These are phyloP conservation scores for Dicerorhinus sumatrensis DNA, from an alignment of 2,113 vertebrate genomes.

Conservation along the genomic window DNA sequence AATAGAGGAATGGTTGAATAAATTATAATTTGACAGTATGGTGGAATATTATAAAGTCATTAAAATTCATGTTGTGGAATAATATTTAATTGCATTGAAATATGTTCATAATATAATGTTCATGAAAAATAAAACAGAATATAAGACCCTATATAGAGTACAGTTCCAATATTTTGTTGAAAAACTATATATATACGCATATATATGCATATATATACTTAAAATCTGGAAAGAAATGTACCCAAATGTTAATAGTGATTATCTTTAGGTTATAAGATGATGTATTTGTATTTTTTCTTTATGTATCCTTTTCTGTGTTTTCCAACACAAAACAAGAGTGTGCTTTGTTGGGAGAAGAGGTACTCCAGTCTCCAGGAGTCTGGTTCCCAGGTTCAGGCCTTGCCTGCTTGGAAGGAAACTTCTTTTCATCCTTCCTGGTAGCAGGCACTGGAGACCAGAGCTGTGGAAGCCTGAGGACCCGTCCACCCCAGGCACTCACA, in stretches of 20 bases:
- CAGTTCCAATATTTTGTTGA: background rate
- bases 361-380: background rate
- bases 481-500: background rate
- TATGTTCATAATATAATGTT: background rate
- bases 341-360: background rate
- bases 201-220: background rate
- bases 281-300: background rate
- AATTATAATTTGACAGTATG: background rate
- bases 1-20: background rate
- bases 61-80: background rate
- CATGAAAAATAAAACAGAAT: background rate
- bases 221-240: background rate
- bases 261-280: background rate
- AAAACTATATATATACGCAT: background rate
- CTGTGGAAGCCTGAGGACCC: background rate
- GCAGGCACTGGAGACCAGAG: background rate
- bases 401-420: background rate
- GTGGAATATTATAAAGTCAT: background rate
- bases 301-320: background rate
- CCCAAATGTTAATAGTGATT: background rate
- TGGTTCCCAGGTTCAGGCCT: background rate
- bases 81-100: slow-evolving; percentile 26
- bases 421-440: background rate
- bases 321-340: background rate
- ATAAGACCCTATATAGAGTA: background rate